Base-by-base conservation (phyloP, 2,888 invertebrate genomes). In the Cosmia pyralina region DNA sequence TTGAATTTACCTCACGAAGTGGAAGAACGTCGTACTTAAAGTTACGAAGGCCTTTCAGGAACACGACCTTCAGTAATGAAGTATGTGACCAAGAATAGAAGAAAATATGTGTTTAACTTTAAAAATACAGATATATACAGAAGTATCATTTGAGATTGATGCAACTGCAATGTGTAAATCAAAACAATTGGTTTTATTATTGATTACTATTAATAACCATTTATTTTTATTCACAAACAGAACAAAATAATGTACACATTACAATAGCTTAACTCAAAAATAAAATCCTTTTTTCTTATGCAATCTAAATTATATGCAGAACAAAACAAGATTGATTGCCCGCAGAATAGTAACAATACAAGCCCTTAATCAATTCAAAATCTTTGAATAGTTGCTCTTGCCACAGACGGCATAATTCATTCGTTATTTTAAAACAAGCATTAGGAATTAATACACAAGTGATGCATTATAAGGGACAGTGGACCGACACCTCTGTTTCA, bases 381-480 rank as follows among this genome's bases (percentile, higher is more conserved):
- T 77, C 73, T 59, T 78, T 73, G 76, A 84, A 81, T 74, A 80
- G 75, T 82, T 74, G 75, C 81, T 48, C 62, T 65, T 60, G 73
- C 84, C 70, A 70, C 83, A 83, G 68, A 69, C 69, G 64, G 75
- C 74, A 79, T 79, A 82, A 84, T 87, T 85, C 86, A 85, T 87
- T 87, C 81, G 77, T 79, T 77, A 88, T 85, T 88, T 85, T 84
- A 84, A 85, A 88, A 83, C 85, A 85, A 81, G 87, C 87, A 89
- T 91, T 90, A 91, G 84, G 83, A 88, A 87, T 89, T 90, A 91
- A 90, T 89, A 89, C 89, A 90, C 78, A 85, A 83, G 88, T 90
- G 91, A 92, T 92, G 91, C 91, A 92, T 90, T 91, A 92, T 85
- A 87, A 82, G 92, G 90, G 90, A 87, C 88, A 89, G 91, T 90